A percentile compares a stretch with the other conserved stretches of the same genome.
Evolutionary conservation across 53 echinoderm and acorn worm genomes (phyloP).

Genomic region (Apostichopus leukothele): DNA sequence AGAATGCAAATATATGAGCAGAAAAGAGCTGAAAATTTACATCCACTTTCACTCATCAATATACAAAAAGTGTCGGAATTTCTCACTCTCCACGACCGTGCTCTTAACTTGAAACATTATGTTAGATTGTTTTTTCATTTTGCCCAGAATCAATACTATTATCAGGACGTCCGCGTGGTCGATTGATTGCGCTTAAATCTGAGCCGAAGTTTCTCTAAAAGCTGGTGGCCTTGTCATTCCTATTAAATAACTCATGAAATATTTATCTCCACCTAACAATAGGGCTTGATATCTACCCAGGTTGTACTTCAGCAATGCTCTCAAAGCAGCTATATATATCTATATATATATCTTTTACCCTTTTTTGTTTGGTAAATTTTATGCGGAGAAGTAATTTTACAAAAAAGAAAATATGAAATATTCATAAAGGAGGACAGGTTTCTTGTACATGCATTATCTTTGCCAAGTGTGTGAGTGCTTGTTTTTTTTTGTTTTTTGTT

Average conservation of each 20-base stretch:
- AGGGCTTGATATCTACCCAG: not conserved
- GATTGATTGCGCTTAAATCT: not conserved
- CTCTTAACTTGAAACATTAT: not conserved
- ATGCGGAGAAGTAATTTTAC: not conserved
- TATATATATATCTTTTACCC: not conserved
- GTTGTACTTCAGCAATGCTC: not conserved
- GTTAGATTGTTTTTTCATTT: not conserved
- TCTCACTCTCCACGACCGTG: not conserved
- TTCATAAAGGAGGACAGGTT: not conserved
- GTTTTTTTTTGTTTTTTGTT: no score
- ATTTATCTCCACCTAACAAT: conserved; percentile 6
- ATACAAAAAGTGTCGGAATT: not conserved
- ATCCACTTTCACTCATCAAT: not conserved
- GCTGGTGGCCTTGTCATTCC: conserved; percentile 28
- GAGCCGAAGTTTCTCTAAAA: not conserved
- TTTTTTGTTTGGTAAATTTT: not conserved
- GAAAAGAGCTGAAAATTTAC: not conserved
- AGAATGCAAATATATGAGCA: no score
- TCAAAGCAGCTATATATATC: no score
- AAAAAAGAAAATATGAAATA: not conserved
- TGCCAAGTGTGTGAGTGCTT: no score
- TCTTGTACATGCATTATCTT: not conserved
- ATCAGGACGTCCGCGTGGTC: not conserved
- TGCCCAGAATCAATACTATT: conserved; percentile 10
- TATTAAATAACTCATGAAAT: conserved; percentile 6